These are phyloP conservation scores for Prenolepis imparis DNA, from an alignment of 2,888 invertebrate genomes.

Conservation along the genomic window DNA sequence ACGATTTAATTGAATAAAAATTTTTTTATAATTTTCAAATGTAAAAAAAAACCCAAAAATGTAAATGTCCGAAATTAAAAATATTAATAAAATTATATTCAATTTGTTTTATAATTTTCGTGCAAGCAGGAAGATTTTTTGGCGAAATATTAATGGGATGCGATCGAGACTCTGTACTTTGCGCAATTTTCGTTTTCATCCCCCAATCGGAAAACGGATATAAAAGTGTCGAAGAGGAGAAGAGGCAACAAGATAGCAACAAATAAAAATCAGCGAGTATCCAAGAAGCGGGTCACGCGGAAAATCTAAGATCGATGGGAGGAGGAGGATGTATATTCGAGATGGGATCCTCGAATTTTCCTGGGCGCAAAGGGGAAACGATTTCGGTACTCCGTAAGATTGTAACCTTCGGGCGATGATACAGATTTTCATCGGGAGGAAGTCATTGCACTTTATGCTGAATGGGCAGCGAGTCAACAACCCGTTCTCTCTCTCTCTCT, in stretches of 20 bases:
- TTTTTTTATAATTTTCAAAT: too few relatives aligned
- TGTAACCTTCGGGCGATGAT: conserved; percentile 75
- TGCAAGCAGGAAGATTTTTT: neutral
- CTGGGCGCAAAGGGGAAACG: conserved; percentile 55
- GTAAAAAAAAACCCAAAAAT: neutral
- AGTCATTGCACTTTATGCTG: conserved; percentile 85
- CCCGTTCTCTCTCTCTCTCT: conserved; percentile 74
- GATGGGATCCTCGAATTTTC: conserved; percentile 24
- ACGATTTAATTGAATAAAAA: too few relatives aligned
- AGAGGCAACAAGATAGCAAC: neutral
- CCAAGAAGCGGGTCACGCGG: conserved; percentile 33
- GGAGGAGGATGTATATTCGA: conserved; percentile 19
- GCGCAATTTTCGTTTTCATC: neutral
- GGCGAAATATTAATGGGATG: neutral
- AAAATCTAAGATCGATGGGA: conserved; percentile 41
- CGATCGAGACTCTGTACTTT: neutral
- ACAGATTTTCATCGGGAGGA: conserved; percentile 82
- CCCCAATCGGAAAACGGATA: neutral
- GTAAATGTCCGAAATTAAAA: neutral
- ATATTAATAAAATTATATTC: neutral
- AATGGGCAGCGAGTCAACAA: conserved; percentile 85
- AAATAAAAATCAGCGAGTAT: conserved; percentile 39
- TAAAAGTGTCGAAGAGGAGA: conserved; percentile 19
- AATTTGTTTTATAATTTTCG: neutral
- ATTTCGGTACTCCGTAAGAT: conserved; percentile 61